Base-by-base conservation (phyloP, 2,888 invertebrate genomes). In the Eupithecia tripunctaria region DNA sequence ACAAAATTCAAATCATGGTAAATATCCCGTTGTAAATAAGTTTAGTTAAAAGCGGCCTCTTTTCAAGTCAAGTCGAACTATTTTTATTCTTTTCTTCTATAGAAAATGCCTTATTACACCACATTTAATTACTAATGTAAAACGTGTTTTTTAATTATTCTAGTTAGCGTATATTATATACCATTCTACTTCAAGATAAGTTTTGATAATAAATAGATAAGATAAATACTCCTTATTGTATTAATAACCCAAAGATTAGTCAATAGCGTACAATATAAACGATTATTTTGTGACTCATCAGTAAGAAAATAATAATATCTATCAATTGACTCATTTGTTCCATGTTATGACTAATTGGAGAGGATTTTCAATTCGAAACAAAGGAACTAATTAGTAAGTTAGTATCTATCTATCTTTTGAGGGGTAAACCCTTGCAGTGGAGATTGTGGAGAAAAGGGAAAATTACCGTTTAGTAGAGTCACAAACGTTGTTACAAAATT, bases 141-240 rank as follows among this genome's bases (percentile, higher is more conserved):
- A 47, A n/a, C 3, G 8, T n/a, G 25, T 1, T 5, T 25, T 27
- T 10, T 59, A 59, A 27, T 6, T 27, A 27, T 14, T 27, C 0
- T 25, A 29, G 7, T 21, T 18, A 60, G 29, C 2, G 15, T 15
- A 41, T 64, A 14, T 25, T 64, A n/a, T n/a, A n/a, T 32, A 63
- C 32, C 18, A 5, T 41, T n/a, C 38, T 25, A 12, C 36, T 38
- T 60, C 60, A 27, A 25, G 10, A 64, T 64, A 64, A 64, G 38
- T 41, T 38, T 64, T 25, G 25, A 38, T 64, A 38, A 64, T 64
- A 38, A 64, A 64, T 38, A 14, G 64, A 64, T 38, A 25, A 21
- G 64, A 38, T 64, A 64, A 21, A 64, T n/a, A 32, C 3, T 63
- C 10, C 38, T 21, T 5, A 10, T 64, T 21, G 38, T 38, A 36